Conservation (phyloP, 2,888 invertebrate species). For the Tetheella fluctuosa region DNA sequence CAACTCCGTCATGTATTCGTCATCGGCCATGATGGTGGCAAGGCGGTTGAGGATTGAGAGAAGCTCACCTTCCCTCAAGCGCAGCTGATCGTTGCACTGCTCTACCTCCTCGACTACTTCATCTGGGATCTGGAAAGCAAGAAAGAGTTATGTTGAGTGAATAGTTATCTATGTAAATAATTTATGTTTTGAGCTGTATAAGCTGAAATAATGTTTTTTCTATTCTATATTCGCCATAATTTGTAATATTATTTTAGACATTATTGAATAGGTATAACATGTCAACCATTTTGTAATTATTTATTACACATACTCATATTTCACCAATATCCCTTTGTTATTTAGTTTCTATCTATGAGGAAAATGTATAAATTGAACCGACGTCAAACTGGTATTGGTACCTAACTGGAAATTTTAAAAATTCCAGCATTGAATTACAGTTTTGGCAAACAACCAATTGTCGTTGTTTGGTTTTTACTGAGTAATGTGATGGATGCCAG, state of each 20-base stretch:
- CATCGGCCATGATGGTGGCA: constrained; percentile 88
- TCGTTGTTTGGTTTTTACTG: not conserved
- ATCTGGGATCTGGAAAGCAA: constrained; percentile 85
- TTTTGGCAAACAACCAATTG: constrained; percentile 6
- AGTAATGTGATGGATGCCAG: not conserved
- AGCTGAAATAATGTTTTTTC: too few species aligned
- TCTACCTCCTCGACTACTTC: constrained; percentile 86
- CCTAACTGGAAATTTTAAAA: not conserved
- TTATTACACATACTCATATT: not conserved
- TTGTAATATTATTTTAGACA: too few species aligned
- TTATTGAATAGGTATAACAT: too few species aligned
- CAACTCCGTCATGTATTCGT: constrained; percentile 89
- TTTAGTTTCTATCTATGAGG: not conserved
- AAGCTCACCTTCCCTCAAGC: constrained; percentile 86
- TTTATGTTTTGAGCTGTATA: too few species aligned
- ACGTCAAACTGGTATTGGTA: not conserved
- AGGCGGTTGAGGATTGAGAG: constrained; percentile 86
- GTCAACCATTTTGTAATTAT: too few species aligned
- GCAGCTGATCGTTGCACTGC: constrained; percentile 90
- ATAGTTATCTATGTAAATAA: too few species aligned
- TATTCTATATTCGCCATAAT: too few species aligned
- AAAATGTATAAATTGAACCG: not conserved
- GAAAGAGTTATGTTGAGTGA: constrained; percentile 3
- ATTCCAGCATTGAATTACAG: constrained; percentile 11
- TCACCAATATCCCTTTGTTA: not conserved